These are phyloP conservation scores for Falco punctatus DNA, from an alignment of 2,113 vertebrate genomes.

Conservation along the genomic window DNA sequence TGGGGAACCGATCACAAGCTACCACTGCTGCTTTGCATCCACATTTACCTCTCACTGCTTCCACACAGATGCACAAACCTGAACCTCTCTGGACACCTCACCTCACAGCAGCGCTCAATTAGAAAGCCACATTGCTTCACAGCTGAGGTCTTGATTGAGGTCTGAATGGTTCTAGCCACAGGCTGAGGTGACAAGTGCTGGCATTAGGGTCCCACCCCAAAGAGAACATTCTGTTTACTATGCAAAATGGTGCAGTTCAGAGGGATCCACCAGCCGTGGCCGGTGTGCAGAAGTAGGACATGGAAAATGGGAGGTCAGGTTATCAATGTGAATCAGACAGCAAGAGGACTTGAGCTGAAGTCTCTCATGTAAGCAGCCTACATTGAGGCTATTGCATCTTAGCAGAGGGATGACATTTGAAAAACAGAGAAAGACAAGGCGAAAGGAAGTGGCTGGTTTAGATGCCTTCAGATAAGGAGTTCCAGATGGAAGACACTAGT, in stretches of 20 bases:
- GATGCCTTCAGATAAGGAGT: not conserved
- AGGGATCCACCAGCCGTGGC: not conserved
- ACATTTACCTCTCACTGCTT: not conserved
- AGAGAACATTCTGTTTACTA: not conserved
- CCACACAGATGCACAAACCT: fast-evolving
- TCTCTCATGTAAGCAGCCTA: not conserved
- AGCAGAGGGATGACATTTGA: not conserved
- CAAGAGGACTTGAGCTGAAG: not conserved
- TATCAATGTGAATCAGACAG: not conserved
- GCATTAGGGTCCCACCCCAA: not conserved
- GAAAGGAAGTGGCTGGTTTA: not conserved
- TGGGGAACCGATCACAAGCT: fast-evolving
- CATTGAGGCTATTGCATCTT: not conserved
- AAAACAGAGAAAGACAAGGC: not conserved
- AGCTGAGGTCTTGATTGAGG: not conserved
- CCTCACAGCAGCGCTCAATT: not conserved
- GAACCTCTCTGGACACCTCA: not conserved
- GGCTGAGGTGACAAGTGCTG: not conserved
- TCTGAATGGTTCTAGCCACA: fast-evolving
- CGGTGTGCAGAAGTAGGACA: not conserved
- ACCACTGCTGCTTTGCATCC: not conserved
- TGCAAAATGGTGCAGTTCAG: not conserved
- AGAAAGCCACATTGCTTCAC: not conserved
- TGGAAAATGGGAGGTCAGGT: not conserved
- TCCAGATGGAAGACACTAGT: not conserved